Conservation (phyloP, 2,888 invertebrate genomes). For the Hemistola chrysoprasaria region DNA sequence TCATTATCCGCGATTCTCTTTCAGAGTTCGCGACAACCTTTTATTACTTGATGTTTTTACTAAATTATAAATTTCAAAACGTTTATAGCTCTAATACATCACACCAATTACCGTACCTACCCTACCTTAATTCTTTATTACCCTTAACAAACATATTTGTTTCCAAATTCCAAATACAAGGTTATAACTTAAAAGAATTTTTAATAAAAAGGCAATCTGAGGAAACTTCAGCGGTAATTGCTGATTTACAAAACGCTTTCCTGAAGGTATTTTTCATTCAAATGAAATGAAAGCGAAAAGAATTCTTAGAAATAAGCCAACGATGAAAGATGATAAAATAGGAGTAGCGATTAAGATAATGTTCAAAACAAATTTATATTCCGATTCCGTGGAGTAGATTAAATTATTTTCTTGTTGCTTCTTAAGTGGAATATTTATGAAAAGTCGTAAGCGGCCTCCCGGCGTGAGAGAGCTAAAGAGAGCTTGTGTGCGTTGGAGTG, state of each 20-base stretch:
- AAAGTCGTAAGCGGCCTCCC: conserved; percentile 49
- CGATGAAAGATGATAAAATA: conserved; percentile 56
- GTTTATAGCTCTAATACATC: conserved; percentile 21
- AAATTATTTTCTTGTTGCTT: conserved; percentile 73
- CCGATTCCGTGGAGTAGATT: conserved; percentile 65
- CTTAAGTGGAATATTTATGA: conserved; percentile 52
- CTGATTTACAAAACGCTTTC: conserved; percentile 43
- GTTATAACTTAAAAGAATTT: conserved; percentile 25
- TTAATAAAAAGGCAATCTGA: conserved; percentile 35
- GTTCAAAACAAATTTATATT: conserved; percentile 72
- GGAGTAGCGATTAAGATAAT: conserved; percentile 67
- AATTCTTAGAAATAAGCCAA: conserved; percentile 48
- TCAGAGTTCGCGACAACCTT: conserved; percentile 29
- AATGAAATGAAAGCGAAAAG: conserved; percentile 49
- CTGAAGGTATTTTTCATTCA: conserved; percentile 41
- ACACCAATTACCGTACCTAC: conserved; percentile 3
- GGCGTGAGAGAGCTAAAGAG: conserved; percentile 55
- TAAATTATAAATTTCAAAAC: conserved; percentile 18
- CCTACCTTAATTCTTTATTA: background rate
- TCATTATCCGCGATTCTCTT: conserved; percentile 35
- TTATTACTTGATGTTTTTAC: conserved; percentile 47
- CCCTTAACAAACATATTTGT: conserved; percentile 16
- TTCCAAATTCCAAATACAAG: conserved; percentile 19
- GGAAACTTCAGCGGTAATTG: conserved; percentile 38
- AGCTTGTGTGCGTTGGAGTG: conserved; percentile 53